These are phyloP conservation scores for Troides oblongomaculatus DNA, from an alignment of 2,888 invertebrate species.

Conservation along the genomic window DNA sequence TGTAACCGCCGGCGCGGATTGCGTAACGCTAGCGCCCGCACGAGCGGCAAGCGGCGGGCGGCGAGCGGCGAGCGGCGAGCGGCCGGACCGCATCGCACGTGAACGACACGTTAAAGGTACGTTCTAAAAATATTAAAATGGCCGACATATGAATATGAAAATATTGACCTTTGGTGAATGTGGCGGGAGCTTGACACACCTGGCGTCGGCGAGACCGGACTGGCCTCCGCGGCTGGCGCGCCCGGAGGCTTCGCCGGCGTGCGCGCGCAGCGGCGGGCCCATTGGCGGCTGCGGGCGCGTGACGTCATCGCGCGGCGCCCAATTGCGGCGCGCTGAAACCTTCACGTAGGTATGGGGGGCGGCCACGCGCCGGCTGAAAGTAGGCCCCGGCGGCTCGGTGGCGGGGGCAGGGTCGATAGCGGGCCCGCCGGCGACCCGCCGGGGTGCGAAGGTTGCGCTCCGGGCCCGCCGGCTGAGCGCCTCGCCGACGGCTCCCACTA, in stretches of 20 bases:
- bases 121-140: slow-evolving; percentile 38
- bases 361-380: slow-evolving; percentile 72
- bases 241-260: slow-evolving; percentile 46
- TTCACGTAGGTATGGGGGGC: slow-evolving; percentile 71
- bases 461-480: too few species aligned
- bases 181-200: slow-evolving; percentile 72
- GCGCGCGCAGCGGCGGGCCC: slow-evolving; percentile 55
- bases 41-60: too few species aligned
- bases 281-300: slow-evolving; percentile 62
- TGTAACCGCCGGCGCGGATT: slow-evolving; percentile 32
- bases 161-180: slow-evolving; percentile 63
- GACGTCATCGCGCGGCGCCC: slow-evolving; percentile 65
- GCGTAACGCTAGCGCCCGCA: slow-evolving; percentile 16
- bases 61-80: too few species aligned
- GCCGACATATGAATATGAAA: slow-evolving; percentile 40
- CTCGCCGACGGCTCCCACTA: too few species aligned
- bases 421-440: slow-evolving; percentile 17
- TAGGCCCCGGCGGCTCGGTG: slow-evolving; percentile 46
- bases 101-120: too few species aligned
- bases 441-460: too few species aligned
- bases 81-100: too few species aligned
- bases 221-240: slow-evolving; percentile 63
- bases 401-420: slow-evolving; percentile 38
- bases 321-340: slow-evolving; percentile 63
- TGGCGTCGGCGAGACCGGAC: slow-evolving; percentile 73